Conservation (phyloP, 2,113 vertebrate genomes). For the Thinocorus orbignyianus region DNA sequence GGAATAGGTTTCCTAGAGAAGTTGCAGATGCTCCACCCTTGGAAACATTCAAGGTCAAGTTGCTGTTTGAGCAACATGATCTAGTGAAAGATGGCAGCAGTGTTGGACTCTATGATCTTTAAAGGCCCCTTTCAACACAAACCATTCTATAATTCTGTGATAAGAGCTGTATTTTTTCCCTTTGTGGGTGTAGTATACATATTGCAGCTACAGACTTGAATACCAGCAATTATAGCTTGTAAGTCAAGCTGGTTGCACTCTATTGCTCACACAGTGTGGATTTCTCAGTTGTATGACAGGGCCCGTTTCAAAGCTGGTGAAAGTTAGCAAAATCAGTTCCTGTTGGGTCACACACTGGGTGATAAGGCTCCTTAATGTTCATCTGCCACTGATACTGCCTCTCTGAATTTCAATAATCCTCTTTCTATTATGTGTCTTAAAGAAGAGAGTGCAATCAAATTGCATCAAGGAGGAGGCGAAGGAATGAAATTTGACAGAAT, state of each 20-base stretch:
- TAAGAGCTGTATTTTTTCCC: background rate
- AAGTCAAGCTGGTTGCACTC: background rate
- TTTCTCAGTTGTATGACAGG: background rate
- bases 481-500: background rate
- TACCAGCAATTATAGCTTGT: background rate
- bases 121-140: background rate
- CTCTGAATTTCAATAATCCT: background rate
- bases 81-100: background rate
- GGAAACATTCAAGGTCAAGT: background rate
- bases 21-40: background rate
- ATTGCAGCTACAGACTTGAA: accelerated
- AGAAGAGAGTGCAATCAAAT: background rate
- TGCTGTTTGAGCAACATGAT: background rate
- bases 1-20: background rate
- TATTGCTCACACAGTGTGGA: background rate
- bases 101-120: background rate
- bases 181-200: no score
- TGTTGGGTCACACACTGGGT: background rate
- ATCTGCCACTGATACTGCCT: background rate
- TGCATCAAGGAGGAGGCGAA: background rate
- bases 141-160: background rate
- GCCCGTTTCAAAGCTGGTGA: background rate
- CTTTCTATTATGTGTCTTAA: background rate
- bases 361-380: background rate
- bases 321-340: background rate